Conservation (phyloP, 1,140 invertebrate genomes). For the Dolichoris vasculosae region DNA sequence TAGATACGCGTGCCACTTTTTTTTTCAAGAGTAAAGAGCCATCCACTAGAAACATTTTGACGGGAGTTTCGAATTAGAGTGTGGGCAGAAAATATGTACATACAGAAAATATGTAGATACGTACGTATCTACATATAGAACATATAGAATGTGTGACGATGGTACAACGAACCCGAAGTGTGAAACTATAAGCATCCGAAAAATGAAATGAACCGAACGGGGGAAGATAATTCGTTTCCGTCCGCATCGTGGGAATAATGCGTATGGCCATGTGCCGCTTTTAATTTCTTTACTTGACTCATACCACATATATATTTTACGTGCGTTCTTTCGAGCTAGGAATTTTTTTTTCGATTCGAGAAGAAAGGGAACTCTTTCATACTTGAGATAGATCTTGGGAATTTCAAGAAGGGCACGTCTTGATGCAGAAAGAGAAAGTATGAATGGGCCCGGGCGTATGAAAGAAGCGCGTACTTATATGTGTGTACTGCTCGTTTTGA, state of each 20-base stretch:
- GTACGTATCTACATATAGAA: too few relatives aligned
- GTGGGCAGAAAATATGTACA: background rate
- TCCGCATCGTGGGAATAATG: slow-evolving; percentile 45
- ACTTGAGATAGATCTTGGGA: slow-evolving; percentile 40
- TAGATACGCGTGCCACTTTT: slow-evolving; percentile 31
- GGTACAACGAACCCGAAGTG: slow-evolving; percentile 42
- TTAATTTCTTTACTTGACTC: slow-evolving; percentile 42
- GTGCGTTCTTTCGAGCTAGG: slow-evolving; percentile 1
- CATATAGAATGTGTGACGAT: background rate
- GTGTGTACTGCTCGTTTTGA: slow-evolving; percentile 29
- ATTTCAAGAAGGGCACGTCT: slow-evolving; percentile 46
- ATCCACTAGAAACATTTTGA: background rate
- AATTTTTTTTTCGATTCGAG: slow-evolving; percentile 24
- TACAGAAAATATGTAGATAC: too few relatives aligned
- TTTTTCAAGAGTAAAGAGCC: background rate
- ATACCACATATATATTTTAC: background rate
- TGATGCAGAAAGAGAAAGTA: slow-evolving; percentile 43
- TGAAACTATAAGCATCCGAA: slow-evolving; percentile 31
- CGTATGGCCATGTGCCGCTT: slow-evolving; percentile 22
- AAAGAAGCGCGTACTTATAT: background rate
- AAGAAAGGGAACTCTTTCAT: slow-evolving; percentile 22
- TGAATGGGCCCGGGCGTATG: slow-evolving; percentile 25
- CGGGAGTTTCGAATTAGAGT: background rate
- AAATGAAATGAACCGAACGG: slow-evolving; percentile 19
- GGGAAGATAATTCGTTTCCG: slow-evolving; percentile 43